These are phyloP conservation scores for Neoscelio sp. DNA, from an alignment of 2,888 invertebrate species.

Conservation along the genomic window DNA sequence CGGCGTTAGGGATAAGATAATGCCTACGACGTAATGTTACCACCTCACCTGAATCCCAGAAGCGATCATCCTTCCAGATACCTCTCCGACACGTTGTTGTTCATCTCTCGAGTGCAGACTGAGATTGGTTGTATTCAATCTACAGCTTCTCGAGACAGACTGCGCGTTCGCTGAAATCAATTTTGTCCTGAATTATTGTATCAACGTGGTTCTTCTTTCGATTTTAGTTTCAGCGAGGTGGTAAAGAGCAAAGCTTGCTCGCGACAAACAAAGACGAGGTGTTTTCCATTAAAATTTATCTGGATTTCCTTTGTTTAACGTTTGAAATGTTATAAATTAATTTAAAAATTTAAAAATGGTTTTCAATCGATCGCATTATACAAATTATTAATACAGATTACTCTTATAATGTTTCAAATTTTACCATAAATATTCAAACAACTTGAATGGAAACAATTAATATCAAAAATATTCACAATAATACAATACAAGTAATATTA, in stretches of 20 bases:
- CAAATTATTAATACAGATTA: no score
- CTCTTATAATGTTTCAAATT: no score
- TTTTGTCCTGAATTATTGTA: constrained; percentile 36
- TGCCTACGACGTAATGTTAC: constrained; percentile 49
- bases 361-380: no score
- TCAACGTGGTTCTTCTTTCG: constrained; percentile 14
- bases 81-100: constrained; percentile 55
- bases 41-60: constrained; percentile 63
- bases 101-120: constrained; percentile 29
- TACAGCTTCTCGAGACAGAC: constrained; percentile 46
- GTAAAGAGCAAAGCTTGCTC: constrained; percentile 8
- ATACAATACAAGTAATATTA: no score
- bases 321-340: no score
- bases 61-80: constrained; percentile 63
- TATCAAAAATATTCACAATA: no score
- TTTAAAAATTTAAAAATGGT: no score
- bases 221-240: constrained; percentile 31
- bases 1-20: constrained; percentile 61
- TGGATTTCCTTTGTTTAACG: no score
- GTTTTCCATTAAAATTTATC: not conserved
- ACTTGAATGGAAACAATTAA: no score
- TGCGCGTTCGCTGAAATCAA: constrained; percentile 43
- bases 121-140: constrained; percentile 56
- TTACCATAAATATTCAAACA: no score
- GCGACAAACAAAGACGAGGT: not conserved